Evolutionary conservation across 2,888 invertebrate genomes (phyloP).

Genomic region (Agrypnus murinus): DNA sequence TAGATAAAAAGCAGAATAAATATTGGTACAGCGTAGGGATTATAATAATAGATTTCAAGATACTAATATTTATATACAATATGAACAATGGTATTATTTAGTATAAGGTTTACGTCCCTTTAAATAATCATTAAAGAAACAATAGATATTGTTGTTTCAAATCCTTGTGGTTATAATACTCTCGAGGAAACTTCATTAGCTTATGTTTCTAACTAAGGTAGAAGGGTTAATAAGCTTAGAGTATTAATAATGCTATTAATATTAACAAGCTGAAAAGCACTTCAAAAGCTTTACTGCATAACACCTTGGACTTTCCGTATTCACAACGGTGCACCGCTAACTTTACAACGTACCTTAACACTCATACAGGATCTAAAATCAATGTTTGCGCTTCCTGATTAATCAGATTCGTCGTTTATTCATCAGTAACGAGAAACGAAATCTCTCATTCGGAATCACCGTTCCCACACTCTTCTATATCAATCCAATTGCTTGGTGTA

Average conservation of each 20-base stretch:
- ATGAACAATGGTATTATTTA: too few relatives aligned
- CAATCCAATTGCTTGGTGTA: background rate
- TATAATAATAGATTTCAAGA: too few relatives aligned
- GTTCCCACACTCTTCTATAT: background rate
- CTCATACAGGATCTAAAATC: constrained; percentile 3
- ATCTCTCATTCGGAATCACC: too few relatives aligned
- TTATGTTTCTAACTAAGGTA: background rate
- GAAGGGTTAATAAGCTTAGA: background rate
- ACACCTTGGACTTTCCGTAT: background rate
- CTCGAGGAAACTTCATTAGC: constrained; percentile 9
- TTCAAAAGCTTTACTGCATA: constrained; percentile 11
- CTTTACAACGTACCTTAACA: background rate
- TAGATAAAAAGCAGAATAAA: too few relatives aligned
- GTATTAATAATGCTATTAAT: constrained; percentile 24
- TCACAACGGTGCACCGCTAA: background rate
- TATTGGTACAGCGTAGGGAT: too few relatives aligned
- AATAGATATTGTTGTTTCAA: too few relatives aligned
- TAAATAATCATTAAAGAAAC: too few relatives aligned
- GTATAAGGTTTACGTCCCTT: too few relatives aligned
- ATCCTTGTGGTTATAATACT: constrained; percentile 6
- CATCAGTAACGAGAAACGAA: background rate
- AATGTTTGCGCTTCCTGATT: constrained; percentile 1
- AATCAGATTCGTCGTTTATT: constrained; percentile 12
- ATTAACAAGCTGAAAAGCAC: constrained; percentile 8
- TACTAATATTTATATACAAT: too few relatives aligned